A percentile compares a stretch with the other conserved stretches of the same genome.
Conservation (phyloP, 2,797 vertebrate genomes). For the Cottoperca gobio region DNA sequence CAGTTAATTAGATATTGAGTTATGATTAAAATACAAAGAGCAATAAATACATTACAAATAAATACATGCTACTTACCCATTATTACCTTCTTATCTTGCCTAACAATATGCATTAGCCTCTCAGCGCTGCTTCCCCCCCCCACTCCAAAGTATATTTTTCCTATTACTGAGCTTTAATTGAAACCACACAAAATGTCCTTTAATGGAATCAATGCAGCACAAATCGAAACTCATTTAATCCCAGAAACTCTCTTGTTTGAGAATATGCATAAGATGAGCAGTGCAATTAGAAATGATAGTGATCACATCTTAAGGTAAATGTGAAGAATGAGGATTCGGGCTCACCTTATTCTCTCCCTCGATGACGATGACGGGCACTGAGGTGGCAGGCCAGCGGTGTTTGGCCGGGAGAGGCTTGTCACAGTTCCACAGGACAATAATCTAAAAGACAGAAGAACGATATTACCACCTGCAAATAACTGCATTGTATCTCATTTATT, state of each 20-base stretch:
- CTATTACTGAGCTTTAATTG: conserved; percentile 75
- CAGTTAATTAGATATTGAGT: conserved; percentile 41
- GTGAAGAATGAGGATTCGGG: conserved; percentile 56
- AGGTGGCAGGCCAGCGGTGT: conserved; percentile 96
- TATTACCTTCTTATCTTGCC: conserved; percentile 43
- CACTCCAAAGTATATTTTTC: conserved; percentile 51
- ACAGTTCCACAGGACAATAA: conserved; percentile 98
- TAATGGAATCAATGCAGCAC: conserved; percentile 63
- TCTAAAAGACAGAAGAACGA: conserved; percentile 62
- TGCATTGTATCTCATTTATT: conserved; percentile 11
- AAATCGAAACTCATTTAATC: conserved; percentile 74
- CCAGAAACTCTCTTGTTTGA: conserved; percentile 33
- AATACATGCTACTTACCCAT: conserved; percentile 25
- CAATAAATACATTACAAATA: conserved; percentile 31
- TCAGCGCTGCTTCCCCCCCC: conserved; percentile 18
- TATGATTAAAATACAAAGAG: conserved; percentile 20
- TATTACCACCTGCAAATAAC: background rate
- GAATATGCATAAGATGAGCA: conserved; percentile 16
- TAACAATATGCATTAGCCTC: conserved; percentile 41
- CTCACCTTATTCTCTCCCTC: conserved; percentile 99
- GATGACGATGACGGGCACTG: conserved; percentile 95
- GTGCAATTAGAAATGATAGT: conserved; percentile 28
- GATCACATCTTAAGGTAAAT: conserved; percentile 18
- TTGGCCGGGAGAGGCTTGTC: conserved; percentile 97
- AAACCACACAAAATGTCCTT: conserved; percentile 69